These are phyloP conservation scores for Tholera decimalis DNA, from an alignment of 2,888 invertebrate species.

Conservation along the genomic window DNA sequence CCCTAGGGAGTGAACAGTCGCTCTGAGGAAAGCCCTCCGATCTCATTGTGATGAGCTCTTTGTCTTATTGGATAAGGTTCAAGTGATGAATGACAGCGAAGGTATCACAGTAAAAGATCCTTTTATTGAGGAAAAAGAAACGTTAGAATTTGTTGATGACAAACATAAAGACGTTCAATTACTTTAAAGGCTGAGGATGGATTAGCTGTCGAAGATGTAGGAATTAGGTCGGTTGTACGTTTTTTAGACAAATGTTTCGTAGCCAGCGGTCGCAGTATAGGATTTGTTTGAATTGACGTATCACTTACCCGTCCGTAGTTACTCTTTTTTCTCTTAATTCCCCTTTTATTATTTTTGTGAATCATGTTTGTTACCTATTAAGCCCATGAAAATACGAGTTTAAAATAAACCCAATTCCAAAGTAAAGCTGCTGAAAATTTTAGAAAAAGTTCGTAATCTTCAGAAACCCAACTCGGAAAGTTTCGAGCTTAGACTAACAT, in stretches of 20 bases:
- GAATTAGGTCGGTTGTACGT: slow-evolving; percentile 57
- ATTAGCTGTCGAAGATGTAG: slow-evolving; percentile 60
- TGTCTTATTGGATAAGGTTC: slow-evolving; percentile 71
- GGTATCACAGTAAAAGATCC: slow-evolving; percentile 63
- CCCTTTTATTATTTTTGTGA: neutral
- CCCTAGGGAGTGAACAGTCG: slow-evolving; percentile 69
- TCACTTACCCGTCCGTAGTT: slow-evolving; percentile 11
- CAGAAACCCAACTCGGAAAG: slow-evolving; percentile 37
- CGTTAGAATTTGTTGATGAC: slow-evolving; percentile 64
- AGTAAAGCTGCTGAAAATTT: slow-evolving; percentile 35
- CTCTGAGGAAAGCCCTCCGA: slow-evolving; percentile 61
- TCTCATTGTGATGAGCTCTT: slow-evolving; percentile 69
- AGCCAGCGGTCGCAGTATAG: slow-evolving; percentile 42
- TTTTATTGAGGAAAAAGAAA: slow-evolving; percentile 68
- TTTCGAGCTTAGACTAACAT: slow-evolving; percentile 59
- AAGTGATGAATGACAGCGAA: slow-evolving; percentile 67
- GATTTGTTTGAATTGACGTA: slow-evolving; percentile 42
- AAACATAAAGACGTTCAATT: slow-evolving; percentile 68
- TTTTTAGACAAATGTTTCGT: slow-evolving; percentile 59
- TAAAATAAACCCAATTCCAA: slow-evolving; percentile 12
- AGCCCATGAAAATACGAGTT: slow-evolving; percentile 20
- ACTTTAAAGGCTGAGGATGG: slow-evolving; percentile 66
- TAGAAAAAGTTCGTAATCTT: slow-evolving; percentile 53
- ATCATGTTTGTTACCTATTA: slow-evolving; percentile 11
- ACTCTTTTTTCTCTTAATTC: neutral